These are phyloP conservation scores for Tetanocera ferruginea DNA, from an alignment of 2,888 invertebrate species.

Conservation along the genomic window DNA sequence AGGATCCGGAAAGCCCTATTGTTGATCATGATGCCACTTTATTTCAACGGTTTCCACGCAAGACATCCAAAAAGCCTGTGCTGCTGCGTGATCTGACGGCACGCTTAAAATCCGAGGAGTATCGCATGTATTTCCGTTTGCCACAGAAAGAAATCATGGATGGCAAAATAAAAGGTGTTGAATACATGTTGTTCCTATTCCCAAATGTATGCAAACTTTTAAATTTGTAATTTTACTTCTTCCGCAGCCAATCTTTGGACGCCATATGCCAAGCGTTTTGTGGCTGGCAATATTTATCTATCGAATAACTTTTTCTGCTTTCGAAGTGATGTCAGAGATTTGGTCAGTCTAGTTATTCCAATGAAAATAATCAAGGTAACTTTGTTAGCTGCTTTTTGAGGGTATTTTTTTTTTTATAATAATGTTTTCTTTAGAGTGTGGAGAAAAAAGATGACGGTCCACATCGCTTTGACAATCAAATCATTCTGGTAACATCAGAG, in stretches of 20 bases:
- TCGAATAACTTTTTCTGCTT: constrained; percentile 97
- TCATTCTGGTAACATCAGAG: constrained; percentile 85
- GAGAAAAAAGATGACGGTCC: constrained; percentile 69
- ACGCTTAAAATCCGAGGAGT: constrained; percentile 92
- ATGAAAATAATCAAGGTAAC: constrained; percentile 80
- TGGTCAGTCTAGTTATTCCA: constrained; percentile 91
- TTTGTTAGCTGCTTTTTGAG: not conserved
- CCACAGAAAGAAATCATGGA: constrained; percentile 93
- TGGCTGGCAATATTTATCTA: constrained; percentile 89
- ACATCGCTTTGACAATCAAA: constrained; percentile 68
- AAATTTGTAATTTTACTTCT: not conserved
- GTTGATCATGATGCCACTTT: constrained; percentile 91
- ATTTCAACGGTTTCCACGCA: constrained; percentile 85
- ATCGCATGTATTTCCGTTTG: constrained; percentile 85
- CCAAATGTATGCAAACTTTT: not conserved
- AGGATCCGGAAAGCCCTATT: constrained; percentile 91
- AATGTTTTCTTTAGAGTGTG: constrained; percentile 58
- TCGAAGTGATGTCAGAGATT: constrained; percentile 86
- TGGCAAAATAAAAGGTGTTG: constrained; percentile 87
- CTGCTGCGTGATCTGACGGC: constrained; percentile 96
- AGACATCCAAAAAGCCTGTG: constrained; percentile 91
- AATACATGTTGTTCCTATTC: not conserved
- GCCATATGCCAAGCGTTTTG: constrained; percentile 92
- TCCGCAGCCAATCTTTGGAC: constrained; percentile 81
- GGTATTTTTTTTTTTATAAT: not conserved